phyloP scores from a whole-genome alignment of 64 coral and sea anemone species.

The Catalaphyllia jardinei region DNA sequence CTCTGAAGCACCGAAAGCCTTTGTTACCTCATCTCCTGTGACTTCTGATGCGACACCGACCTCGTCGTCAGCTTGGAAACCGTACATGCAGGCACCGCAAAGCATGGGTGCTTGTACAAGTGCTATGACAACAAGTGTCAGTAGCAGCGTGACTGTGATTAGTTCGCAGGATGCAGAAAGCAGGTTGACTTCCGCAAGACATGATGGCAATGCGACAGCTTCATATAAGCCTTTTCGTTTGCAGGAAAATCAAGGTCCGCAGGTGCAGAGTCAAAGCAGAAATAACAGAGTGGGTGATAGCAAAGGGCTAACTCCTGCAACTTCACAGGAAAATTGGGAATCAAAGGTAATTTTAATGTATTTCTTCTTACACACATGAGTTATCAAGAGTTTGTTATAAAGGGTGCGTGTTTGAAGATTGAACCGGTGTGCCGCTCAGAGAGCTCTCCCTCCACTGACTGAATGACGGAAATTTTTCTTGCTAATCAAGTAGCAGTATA shows the following conservation, averaged over 20 bases:
- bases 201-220: background rate
- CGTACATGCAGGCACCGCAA: constrained; percentile 67
- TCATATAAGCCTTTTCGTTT: background rate
- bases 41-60: constrained; percentile 43
- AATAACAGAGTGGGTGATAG: constrained; percentile 4
- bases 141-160: constrained; percentile 35
- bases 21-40: background rate
- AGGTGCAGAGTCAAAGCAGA: background rate
- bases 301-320: background rate
- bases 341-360: background rate
- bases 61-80: constrained; percentile 78
- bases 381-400: background rate
- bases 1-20: background rate
- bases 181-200: background rate
- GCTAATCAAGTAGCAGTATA: no score
- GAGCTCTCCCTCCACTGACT: no score
- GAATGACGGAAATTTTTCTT: no score
- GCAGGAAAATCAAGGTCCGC: background rate
- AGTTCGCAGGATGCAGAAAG: background rate
- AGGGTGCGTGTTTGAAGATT: no score
- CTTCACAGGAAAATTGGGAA: constrained; percentile 19
- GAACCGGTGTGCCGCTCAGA: no score
- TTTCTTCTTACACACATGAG: background rate
- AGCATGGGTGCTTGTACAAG: constrained; percentile 86
- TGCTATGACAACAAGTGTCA: constrained; percentile 72